Evolutionary conservation across 2,113 vertebrate genomes (phyloP), one percentile per base, ranked within the genome.

Genomic region (Poecile atricapillus): DNA sequence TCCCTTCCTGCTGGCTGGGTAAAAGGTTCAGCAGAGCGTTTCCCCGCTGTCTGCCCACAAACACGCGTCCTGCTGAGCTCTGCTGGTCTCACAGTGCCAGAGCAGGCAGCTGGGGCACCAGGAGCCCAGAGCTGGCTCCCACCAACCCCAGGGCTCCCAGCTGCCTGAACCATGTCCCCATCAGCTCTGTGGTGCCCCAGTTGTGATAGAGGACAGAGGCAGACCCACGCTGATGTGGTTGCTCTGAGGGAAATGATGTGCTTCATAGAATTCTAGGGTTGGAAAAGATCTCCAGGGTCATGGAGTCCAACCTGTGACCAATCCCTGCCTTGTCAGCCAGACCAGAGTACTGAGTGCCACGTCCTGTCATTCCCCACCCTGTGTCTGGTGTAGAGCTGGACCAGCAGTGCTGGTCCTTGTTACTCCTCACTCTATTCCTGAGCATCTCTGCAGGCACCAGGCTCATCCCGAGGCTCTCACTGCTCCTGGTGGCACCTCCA

Each of bases 181-280:
- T 5, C n/a, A 47, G 55, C 50, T 9, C 83, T 55, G 27, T 17
- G 23, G 7, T 44, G 30, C 17, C 71, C 20, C 52, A 19, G 24
- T 0, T 28, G 58, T 23, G 68, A 39, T 1, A 33, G 27, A 47
- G 58, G 53, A 63, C 28, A 37, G 35, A 50, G 35, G 35, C 5
- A 13, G 52, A 63, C 23, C 27, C 5, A 9, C 0, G 0, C 15
- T 35, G 62, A 15, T 21, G 39, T 27, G 80, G 6, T 63, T 49
- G 37, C 13, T 8, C n/a, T 0, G 0, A 39, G 28, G 21, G 68
- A 35, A 2, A 1, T 11, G 23, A n/a, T 20, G 37, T 49, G 27
- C 53, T 68, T 41, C n/a, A 15, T 21, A 11, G 46, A 47, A 55
- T 53, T 46, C 25, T 0, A 75, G 62, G 25, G 21, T 47, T 82